Percentiles rank a stretch among this genome's conserved stretches.
Conservation (phyloP, 2,113 vertebrate genomes). For the Rhadina sibilatrix region DNA sequence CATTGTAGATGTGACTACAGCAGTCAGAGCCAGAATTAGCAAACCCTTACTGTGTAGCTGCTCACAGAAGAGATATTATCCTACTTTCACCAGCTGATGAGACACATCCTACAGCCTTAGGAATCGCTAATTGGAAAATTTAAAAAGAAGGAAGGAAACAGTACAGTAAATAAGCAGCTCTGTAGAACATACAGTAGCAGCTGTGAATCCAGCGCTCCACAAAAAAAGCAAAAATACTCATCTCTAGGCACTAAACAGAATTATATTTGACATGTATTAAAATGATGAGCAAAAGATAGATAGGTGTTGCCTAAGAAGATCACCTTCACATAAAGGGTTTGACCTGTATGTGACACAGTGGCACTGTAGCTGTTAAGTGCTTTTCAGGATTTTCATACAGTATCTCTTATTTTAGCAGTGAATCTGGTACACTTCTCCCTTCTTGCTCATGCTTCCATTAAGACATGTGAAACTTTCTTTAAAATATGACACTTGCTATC, state of each 20-base stretch:
- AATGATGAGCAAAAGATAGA: background rate
- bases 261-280: background rate
- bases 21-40: constrained; percentile 49
- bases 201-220: background rate
- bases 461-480: background rate
- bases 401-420: background rate
- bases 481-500: background rate
- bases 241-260: background rate
- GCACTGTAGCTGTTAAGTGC: background rate
- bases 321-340: background rate
- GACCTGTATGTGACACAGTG: background rate
- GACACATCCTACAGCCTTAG: constrained; percentile 47
- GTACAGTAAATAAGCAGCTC: constrained; percentile 25
- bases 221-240: background rate
- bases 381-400: background rate
- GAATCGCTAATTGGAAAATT: constrained; percentile 55
- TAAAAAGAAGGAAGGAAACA: constrained; percentile 43
- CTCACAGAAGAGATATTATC: constrained; percentile 50
- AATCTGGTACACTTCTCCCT: background rate
- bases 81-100: constrained; percentile 54
- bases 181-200: background rate
- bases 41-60: constrained; percentile 54
- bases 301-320: background rate
- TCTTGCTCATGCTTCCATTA: background rate
- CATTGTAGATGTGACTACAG: constrained; percentile 48